phyloP scores from a whole-genome alignment of 2,797 vertebrate species.

The Melanotaenia nigrans region DNA sequence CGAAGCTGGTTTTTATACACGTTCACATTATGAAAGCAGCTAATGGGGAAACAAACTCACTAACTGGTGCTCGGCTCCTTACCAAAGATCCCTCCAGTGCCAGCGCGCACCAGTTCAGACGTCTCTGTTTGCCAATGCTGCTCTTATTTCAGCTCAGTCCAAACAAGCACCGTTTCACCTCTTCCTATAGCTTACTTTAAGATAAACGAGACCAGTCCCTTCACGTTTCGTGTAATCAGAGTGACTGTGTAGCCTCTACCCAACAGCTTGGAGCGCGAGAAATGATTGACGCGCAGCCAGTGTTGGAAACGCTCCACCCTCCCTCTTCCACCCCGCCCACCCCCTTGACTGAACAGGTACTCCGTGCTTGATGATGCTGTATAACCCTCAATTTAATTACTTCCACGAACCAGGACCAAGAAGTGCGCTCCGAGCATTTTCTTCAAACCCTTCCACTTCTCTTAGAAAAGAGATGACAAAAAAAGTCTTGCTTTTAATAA shows the following conservation, averaged over 20 bases:
- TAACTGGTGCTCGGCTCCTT: constrained; percentile 5
- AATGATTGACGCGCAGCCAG: not conserved
- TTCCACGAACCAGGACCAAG: not conserved
- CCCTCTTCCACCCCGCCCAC: constrained; percentile 20
- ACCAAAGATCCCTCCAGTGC: constrained; percentile 41
- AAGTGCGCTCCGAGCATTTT: not conserved
- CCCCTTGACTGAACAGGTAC: constrained; percentile 44
- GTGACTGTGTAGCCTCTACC: not conserved
- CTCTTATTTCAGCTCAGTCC: constrained; percentile 6
- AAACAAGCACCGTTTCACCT: not conserved
- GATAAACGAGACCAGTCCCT: not conserved
- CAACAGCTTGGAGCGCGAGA: constrained; percentile 33
- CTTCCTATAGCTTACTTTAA: not conserved
- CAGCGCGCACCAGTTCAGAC: constrained; percentile 35
- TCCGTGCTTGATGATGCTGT: not conserved
- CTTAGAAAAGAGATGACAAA: not conserved
- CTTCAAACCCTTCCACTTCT: not conserved
- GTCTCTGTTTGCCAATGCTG: constrained; percentile 21
- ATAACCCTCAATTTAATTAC: not conserved
- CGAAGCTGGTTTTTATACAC: not conserved
- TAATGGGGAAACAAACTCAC: not conserved
- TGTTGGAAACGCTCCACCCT: constrained; percentile 46
- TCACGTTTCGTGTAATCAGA: not conserved
- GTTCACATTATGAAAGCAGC: not conserved
- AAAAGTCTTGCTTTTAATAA: not conserved